Evolutionary conservation across 2,888 invertebrate genomes (phyloP).

Genomic region (Phania funesta): DNA sequence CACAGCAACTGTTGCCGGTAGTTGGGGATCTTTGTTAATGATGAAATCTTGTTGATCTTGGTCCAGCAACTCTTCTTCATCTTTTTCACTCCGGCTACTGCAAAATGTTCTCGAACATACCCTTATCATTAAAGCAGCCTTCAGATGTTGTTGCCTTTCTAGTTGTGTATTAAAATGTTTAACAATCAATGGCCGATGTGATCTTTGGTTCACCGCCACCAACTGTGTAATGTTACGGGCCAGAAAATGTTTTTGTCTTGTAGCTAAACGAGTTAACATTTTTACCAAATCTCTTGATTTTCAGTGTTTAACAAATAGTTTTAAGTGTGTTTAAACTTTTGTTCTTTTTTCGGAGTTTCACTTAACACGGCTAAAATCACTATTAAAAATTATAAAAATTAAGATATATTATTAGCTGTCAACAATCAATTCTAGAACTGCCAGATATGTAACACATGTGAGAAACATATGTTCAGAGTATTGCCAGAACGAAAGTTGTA

Average conservation of each 20-base stretch:
- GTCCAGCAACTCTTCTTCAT: conserved; percentile 69
- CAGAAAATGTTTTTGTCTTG: conserved; percentile 40
- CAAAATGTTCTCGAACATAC: conserved; percentile 70
- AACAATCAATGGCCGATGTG: conserved; percentile 40
- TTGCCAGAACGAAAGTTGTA: not conserved
- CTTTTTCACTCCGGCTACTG: conserved; percentile 64
- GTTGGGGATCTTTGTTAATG: conserved; percentile 73
- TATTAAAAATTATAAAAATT: not conserved
- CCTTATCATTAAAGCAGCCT: conserved; percentile 23
- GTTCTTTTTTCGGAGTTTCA: conserved; percentile 4
- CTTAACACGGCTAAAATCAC: conserved; percentile 27
- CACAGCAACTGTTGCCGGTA: conserved; percentile 94
- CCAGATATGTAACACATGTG: not conserved
- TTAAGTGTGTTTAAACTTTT: conserved; percentile 48
- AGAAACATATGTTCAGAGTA: not conserved
- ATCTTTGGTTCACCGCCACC: conserved; percentile 33
- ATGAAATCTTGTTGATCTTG: conserved; percentile 68
- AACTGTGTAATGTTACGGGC: conserved; percentile 65
- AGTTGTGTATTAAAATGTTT: conserved; percentile 53
- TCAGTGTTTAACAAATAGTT: not conserved
- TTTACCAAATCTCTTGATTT: conserved; percentile 28
- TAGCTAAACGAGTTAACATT: conserved; percentile 70
- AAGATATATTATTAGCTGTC: conserved; percentile 14
- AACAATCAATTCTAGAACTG: conserved; percentile 14
- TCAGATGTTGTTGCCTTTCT: conserved; percentile 48